Conservation (phyloP, 2,797 vertebrate genomes). For the Schizothorax lantsangensis region DNA sequence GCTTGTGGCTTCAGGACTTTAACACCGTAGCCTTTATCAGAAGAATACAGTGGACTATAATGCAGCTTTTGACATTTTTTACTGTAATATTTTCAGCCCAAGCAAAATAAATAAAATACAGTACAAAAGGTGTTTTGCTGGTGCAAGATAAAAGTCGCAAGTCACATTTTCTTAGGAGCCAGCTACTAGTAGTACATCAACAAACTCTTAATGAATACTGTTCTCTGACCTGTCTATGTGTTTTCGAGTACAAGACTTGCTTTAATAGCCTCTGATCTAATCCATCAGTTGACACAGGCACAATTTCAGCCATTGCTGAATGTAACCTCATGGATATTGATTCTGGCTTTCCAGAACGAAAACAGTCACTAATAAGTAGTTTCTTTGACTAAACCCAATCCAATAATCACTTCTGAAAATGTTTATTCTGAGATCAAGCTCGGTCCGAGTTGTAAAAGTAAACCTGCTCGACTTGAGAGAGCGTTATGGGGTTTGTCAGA, state of each 20-base stretch:
- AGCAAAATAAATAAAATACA: neutral
- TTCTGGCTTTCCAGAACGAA: constrained; percentile 13
- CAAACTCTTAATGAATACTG: neutral
- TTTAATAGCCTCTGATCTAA: constrained; percentile 41
- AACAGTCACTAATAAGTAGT: constrained; percentile 33
- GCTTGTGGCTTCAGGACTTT: neutral
- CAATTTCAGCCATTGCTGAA: constrained; percentile 19
- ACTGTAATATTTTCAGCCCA: neutral
- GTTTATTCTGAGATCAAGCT: constrained; percentile 24
- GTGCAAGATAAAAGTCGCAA: neutral
- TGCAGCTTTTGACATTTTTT: neutral
- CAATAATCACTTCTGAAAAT: constrained; percentile 31
- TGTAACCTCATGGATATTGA: constrained; percentile 40
- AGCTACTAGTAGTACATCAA: constrained; percentile 16
- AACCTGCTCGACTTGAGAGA: neutral
- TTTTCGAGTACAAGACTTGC: constrained; percentile 17
- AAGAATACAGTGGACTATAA: neutral
- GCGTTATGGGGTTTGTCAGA: constrained; percentile 2
- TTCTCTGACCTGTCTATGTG: constrained; percentile 14
- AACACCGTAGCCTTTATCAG: neutral
- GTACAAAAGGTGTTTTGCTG: neutral
- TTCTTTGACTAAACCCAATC: constrained; percentile 24
- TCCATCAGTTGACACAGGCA: constrained; percentile 9
- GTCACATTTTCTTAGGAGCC: neutral
- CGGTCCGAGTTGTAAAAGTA: neutral